Conservation (phyloP, 2,797 vertebrate species). For the Pangasius larnaudii region DNA sequence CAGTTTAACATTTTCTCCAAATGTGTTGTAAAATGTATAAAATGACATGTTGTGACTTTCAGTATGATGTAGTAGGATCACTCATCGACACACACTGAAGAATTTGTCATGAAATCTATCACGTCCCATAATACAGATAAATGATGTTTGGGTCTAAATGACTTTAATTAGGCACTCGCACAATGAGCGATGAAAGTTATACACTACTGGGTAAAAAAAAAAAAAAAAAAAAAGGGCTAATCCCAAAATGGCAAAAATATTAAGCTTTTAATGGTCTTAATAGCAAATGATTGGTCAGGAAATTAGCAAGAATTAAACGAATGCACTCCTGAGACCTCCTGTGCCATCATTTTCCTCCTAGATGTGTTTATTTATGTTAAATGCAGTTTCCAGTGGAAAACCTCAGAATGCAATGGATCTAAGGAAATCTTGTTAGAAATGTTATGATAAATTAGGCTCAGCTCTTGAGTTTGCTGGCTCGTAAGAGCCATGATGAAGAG, state of each 20-base stretch:
- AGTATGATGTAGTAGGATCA: not conserved
- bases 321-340: no score
- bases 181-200: constrained; percentile 11
- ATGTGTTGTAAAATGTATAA: not conserved
- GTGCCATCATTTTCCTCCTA: no score
- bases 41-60: not conserved
- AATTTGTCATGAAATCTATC: not conserved
- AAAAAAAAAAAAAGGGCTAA: no score
- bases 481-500: constrained; percentile 48
- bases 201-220: not conserved
- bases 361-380: constrained; percentile 13
- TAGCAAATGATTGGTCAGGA: no score
- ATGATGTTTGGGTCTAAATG: not conserved
- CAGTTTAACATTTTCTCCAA: not conserved
- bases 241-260: no score
- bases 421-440: constrained; percentile 27
- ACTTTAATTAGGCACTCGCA: not conserved
- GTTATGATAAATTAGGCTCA: constrained; percentile 39
- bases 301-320: no score
- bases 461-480: constrained; percentile 37
- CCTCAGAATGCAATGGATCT: not conserved
- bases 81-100: not conserved
- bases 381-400: not conserved
- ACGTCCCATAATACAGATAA: constrained; percentile 2
- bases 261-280: no score